Evolutionary conservation across 2,797 vertebrate genomes (phyloP), one percentile per base, ranked within the genome.

Genomic region (Lepus oiostolus): DNA sequence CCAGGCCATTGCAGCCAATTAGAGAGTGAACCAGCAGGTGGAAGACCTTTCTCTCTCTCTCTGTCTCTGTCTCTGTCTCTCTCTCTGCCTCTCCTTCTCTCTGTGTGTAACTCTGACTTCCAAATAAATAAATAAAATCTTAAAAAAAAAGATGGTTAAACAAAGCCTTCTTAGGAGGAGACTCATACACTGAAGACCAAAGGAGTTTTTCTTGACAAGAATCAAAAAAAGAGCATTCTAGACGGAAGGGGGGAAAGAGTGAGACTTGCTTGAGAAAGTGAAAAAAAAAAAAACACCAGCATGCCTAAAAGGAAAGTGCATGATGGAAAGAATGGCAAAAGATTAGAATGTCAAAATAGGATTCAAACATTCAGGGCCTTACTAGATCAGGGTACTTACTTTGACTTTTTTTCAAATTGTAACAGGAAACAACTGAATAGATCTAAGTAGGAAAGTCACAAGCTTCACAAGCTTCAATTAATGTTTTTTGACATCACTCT

Each of bases 141-240:
- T 47, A 8, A 47, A 47, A 47, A 47, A 90, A 35, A 70, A 90
- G 24, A 85, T 28, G 14, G 26, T n/a, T 17, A 81, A 6, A 62
- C 82, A 62, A 80, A 12, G 30, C 17, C 28, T 81, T 85, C 83
- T 62, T 42, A 63, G 10, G 24, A 71, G 82, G 30, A 90, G 74
- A 76, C 10, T 13, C 35, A 28, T 82, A 76, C 68, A 21, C 52
- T 85, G 42, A 50, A 90, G 26, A 58, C 32, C 19, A 75, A 90
- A 70, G n/a, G 16, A 75, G 17, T 90, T 70, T 68, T 8, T 35
- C 35, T 85, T 42, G 38, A 95, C 71, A 80, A 93, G 50, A 93
- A 75, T 76, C 38, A 75, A 28, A 60, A 54, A 19, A 54, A 50
- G 16, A 67, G 28, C 75, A 75, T 75, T 81, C 54, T 30, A 68